A percentile compares a stretch with the other conserved stretches of the same genome.
phyloP scores from a whole-genome alignment of 2,888 invertebrate genomes.

The Oxyscelio sp. region DNA sequence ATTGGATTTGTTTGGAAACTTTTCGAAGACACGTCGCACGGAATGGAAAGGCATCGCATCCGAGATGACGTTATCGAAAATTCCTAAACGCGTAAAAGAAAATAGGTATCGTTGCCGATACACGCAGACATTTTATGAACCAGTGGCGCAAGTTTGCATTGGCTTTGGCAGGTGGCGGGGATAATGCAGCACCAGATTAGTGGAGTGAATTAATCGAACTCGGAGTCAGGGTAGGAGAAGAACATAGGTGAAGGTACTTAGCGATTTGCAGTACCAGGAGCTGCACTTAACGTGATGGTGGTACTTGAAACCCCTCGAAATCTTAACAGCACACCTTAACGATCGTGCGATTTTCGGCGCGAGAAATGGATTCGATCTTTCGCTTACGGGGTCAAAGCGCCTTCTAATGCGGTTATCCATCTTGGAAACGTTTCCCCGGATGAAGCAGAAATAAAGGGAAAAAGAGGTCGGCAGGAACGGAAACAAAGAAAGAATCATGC shows the following conservation, averaged over 20 bases:
- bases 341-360: constrained; percentile 66
- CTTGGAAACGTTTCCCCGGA: constrained; percentile 36
- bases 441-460: constrained; percentile 43
- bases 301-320: constrained; percentile 65
- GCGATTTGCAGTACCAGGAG: constrained; percentile 60
- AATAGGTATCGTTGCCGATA: constrained; percentile 58
- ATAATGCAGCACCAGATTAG: constrained; percentile 53
- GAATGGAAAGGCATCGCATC: constrained; percentile 57
- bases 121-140: too few species aligned
- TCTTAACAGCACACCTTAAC: constrained; percentile 69
- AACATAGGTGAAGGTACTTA: constrained; percentile 64
- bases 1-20: constrained; percentile 87
- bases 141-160: too few species aligned
- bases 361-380: constrained; percentile 62
- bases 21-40: constrained; percentile 81
- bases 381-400: constrained; percentile 59
- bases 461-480: constrained; percentile 18
- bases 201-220: constrained; percentile 61
- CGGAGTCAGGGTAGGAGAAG: neutral
- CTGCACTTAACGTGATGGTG: constrained; percentile 70
- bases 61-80: constrained; percentile 59
- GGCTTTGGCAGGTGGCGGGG: too few species aligned
- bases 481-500: constrained; percentile 71
- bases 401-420: constrained; percentile 72
- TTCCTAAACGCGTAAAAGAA: constrained; percentile 60